phyloP scores from a whole-genome alignment of 2,888 invertebrate genomes.

The Prosopocoilus inquinatus region DNA sequence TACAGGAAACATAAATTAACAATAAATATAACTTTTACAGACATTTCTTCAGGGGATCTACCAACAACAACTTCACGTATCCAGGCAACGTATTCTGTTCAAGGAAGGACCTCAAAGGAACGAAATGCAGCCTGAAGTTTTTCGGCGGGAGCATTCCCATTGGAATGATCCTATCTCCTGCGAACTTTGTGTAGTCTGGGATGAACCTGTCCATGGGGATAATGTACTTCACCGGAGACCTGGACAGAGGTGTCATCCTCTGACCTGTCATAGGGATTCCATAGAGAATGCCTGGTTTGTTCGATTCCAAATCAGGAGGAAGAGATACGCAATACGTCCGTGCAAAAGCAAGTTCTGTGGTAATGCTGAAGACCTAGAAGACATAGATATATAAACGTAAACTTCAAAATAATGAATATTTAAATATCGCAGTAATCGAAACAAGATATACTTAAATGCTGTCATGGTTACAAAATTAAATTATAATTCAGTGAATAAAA shows the following conservation, averaged over 20 bases:
- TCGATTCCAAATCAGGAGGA: neutral
- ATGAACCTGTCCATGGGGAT: slow-evolving; percentile 4
- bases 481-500: too few relatives aligned
- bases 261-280: neutral
- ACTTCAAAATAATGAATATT: too few relatives aligned
- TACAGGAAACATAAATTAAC: neutral
- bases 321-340: too few relatives aligned
- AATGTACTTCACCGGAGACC: neutral
- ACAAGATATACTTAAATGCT: too few relatives aligned
- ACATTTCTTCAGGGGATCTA: neutral
- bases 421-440: too few relatives aligned
- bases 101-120: slow-evolving; percentile 7
- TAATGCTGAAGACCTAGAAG: too few relatives aligned
- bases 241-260: neutral
- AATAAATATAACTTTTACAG: neutral
- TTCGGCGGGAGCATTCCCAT: slow-evolving; percentile 5
- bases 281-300: neutral
- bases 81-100: slow-evolving; percentile 1
- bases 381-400: too few relatives aligned
- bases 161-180: neutral
- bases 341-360: too few relatives aligned
- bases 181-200: neutral
- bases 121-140: slow-evolving; percentile 5
- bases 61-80: slow-evolving; percentile 6
- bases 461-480: too few relatives aligned